Conservation (phyloP, 2,113 vertebrate species). For the Oostethus manadensis region DNA sequence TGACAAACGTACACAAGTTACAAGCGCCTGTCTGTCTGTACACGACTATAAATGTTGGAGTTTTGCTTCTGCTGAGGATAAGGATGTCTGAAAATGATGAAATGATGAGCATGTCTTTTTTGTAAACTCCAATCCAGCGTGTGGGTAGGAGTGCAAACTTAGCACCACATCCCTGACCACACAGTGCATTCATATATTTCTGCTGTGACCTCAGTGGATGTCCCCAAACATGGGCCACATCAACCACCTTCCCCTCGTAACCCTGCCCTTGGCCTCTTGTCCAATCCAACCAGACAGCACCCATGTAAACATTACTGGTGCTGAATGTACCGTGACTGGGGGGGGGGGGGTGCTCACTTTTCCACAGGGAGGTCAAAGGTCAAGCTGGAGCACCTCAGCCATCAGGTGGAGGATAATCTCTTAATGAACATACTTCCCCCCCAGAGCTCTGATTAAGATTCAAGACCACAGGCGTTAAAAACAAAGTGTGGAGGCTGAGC, state of each 20-base stretch:
- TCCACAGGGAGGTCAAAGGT: conserved; percentile 37
- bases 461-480: not conserved
- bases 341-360: conserved; percentile 20
- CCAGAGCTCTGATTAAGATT: not conserved
- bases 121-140: conserved; percentile 6
- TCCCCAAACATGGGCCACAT: conserved; percentile 18
- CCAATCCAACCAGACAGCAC: conserved; percentile 40
- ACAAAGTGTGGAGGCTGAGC: not conserved
- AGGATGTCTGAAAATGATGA: not conserved
- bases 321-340: conserved; percentile 12
- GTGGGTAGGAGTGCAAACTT: not conserved
- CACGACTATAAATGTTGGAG: not conserved
- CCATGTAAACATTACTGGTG: conserved; percentile 18
- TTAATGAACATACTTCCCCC: not conserved
- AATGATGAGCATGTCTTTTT: not conserved
- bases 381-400: conserved; percentile 1
- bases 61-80: not conserved
- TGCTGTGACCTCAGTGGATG: conserved; percentile 6
- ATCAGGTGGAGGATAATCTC: not conserved
- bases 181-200: not conserved
- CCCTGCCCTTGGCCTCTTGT: conserved; percentile 7
- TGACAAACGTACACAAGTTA: too few species aligned
- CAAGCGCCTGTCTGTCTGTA: not conserved
- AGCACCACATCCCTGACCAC: not conserved
- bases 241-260: conserved; percentile 23